Percentiles rank a stretch among this genome's conserved stretches.
Conservation (phyloP, 2,888 invertebrate species). For the Gasteruption jaculator region DNA sequence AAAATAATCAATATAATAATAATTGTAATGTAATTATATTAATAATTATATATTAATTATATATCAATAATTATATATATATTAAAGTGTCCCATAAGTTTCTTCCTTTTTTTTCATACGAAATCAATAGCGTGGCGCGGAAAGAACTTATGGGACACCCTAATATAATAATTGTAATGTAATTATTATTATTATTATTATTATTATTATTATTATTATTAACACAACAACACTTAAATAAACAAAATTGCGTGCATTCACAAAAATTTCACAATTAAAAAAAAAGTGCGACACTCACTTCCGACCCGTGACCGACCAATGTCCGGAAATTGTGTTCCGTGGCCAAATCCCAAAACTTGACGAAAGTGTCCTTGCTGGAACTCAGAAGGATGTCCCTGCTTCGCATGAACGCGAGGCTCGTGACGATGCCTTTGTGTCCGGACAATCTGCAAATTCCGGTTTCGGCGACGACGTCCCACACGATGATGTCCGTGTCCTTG, state of each 20-base stretch:
- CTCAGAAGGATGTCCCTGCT: constrained; percentile 66
- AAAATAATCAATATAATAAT: constrained; percentile 12
- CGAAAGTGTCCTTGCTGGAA: constrained; percentile 87
- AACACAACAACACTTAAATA: constrained; percentile 8
- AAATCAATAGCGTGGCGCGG: no score
- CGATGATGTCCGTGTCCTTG: constrained; percentile 90
- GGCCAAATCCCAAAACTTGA: constrained; percentile 96
- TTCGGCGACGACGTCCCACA: constrained; percentile 93
- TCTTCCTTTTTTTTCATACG: no score
- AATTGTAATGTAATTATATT: neutral
- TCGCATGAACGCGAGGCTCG: constrained; percentile 72
- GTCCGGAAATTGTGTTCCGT: constrained; percentile 96
- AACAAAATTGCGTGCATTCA: no score
- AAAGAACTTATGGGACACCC: no score
- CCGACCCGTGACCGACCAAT: constrained; percentile 80
- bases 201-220: no score
- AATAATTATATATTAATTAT: constrained; percentile 12
- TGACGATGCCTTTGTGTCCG: constrained; percentile 89
- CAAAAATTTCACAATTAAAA: no score
- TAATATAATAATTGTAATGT: constrained; percentile 1
- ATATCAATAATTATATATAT: constrained; percentile 11
- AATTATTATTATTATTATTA: no score
- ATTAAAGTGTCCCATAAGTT: no score
- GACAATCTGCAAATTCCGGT: constrained; percentile 82
- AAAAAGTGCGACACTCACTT: constrained; percentile 55